A percentile compares a stretch with the other conserved stretches of the same genome.
Evolutionary conservation across 2,113 vertebrate genomes (phyloP).

Genomic region (Mesoclemmys tuberculata): DNA sequence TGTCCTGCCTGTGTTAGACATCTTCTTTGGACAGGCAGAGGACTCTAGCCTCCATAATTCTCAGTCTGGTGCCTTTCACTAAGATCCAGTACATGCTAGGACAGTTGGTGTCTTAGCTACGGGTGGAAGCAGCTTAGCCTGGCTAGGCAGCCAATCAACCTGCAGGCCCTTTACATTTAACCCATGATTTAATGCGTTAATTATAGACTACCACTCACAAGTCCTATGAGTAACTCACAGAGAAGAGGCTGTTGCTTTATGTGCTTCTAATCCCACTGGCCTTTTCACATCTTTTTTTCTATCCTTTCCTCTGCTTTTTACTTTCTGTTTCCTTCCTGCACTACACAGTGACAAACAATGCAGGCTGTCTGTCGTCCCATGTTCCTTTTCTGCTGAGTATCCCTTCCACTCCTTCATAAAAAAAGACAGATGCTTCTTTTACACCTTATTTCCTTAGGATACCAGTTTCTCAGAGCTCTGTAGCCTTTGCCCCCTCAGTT

Average conservation of each 20-base stretch:
- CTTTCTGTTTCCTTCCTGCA: background rate
- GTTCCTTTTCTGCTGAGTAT: background rate
- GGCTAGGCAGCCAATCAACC: background rate
- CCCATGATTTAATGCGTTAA: background rate
- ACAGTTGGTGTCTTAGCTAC: fast-evolving
- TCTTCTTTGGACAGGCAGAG: background rate
- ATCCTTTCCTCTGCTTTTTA: background rate
- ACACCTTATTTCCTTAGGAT: background rate
- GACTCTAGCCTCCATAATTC: background rate
- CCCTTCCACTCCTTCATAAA: background rate
- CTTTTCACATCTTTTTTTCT: background rate
- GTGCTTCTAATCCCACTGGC: background rate
- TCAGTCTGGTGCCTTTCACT: background rate
- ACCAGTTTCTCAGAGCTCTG: background rate
- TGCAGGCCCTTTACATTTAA: background rate
- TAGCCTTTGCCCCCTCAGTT: background rate
- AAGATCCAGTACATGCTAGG: background rate
- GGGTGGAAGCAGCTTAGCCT: background rate
- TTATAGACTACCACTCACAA: background rate
- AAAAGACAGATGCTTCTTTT: background rate
- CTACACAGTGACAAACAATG: background rate
- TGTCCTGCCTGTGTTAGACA: background rate
- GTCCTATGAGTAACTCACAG: background rate
- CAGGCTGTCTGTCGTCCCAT: background rate
- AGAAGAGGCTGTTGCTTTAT: background rate